Conservation (phyloP, 2,113 vertebrate species). For the Telmatochromis bifrenatus region DNA sequence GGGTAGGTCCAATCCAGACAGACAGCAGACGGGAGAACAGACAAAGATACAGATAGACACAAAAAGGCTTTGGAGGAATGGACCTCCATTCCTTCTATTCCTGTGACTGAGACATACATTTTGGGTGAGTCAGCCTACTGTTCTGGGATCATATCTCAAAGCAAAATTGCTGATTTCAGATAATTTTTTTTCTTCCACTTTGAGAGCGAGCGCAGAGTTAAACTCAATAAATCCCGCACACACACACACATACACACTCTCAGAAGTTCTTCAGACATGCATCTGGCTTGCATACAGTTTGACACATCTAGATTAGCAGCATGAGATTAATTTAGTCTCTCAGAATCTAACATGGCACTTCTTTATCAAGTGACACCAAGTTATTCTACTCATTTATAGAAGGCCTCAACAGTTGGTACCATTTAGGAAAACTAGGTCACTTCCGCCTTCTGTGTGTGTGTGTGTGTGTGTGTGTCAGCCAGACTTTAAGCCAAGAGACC, state of each 20-base stretch:
- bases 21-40: slow-evolving; percentile 51
- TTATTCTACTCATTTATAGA: slow-evolving; percentile 31
- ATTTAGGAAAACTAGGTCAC: slow-evolving; percentile 71
- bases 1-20: slow-evolving; percentile 55
- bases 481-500: slow-evolving; percentile 46
- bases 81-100: neutral
- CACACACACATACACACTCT: neutral
- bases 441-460: slow-evolving; percentile 45
- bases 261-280: neutral
- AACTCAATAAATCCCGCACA: neutral
- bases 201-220: neutral
- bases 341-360: neutral
- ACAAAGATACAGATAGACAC: slow-evolving; percentile 23
- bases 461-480: neutral
- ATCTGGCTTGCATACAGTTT: slow-evolving; percentile 1
- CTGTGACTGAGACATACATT: slow-evolving; percentile 1
- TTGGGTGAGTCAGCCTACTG: neutral
- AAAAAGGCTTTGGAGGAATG: slow-evolving; percentile 3
- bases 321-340: slow-evolving; percentile 12
- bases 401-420: slow-evolving; percentile 65
- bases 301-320: neutral
- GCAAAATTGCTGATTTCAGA: neutral
- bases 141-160: neutral
- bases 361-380: slow-evolving; percentile 42
- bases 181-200: neutral